Conservation (phyloP, 2,113 vertebrate genomes). For the Girardinichthys multiradiatus region DNA sequence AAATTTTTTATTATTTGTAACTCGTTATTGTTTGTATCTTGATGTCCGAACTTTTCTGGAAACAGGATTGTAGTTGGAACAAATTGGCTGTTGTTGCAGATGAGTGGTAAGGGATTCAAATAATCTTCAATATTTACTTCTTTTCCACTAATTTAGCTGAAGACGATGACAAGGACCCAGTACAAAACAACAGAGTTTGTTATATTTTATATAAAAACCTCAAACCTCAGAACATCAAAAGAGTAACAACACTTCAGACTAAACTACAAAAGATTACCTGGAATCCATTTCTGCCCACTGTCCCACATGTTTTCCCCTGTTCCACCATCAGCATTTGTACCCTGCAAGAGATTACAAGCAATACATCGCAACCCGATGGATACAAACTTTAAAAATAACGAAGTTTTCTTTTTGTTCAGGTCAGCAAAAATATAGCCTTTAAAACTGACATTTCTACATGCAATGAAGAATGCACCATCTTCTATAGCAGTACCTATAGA, state of each 20-base stretch:
- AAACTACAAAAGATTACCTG: slow-evolving; percentile 34
- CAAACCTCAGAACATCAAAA: too few relatives aligned
- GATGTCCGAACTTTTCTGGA: too few relatives aligned
- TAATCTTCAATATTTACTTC: too few relatives aligned
- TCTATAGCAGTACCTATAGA: not conserved
- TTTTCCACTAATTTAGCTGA: too few relatives aligned
- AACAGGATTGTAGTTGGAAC: too few relatives aligned
- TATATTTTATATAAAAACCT: too few relatives aligned
- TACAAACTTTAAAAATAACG: not conserved
- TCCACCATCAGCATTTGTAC: not conserved
- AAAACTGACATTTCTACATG: not conserved
- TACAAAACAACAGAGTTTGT: too few relatives aligned
- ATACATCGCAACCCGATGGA: not conserved
- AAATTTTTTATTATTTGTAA: too few relatives aligned
- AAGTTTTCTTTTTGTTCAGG: not conserved
- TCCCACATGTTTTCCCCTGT: not conserved
- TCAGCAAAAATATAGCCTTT: not conserved
- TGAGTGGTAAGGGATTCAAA: too few relatives aligned
- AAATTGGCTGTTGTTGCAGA: too few relatives aligned
- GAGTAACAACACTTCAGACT: not conserved
- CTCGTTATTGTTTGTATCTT: too few relatives aligned
- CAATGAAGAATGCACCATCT: not conserved
- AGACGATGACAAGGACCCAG: too few relatives aligned
- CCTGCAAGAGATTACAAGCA: not conserved
- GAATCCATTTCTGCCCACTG: not conserved